Conservation (phyloP, 2,113 vertebrate genomes). For the Raphicerus campestris region DNA sequence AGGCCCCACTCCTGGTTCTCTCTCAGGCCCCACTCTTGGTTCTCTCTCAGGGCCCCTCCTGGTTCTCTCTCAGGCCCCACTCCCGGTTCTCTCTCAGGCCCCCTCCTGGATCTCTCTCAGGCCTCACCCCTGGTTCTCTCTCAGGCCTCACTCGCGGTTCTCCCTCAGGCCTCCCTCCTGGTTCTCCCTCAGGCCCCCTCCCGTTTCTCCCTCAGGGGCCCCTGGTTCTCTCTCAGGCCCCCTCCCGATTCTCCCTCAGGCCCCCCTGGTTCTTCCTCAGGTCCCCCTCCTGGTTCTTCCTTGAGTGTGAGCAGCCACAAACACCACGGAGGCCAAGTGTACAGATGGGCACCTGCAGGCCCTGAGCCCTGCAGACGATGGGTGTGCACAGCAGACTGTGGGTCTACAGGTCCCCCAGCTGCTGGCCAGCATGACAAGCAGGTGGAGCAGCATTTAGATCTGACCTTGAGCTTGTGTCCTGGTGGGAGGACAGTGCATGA, state of each 20-base stretch:
- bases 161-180: fast-evolving
- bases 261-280: background rate
- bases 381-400: fast-evolving
- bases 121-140: too few relatives aligned
- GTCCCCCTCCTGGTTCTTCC: background rate
- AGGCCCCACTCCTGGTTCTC: too few relatives aligned
- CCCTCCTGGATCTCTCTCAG: too few relatives aligned
- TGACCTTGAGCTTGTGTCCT: background rate
- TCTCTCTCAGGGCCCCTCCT: fast-evolving
- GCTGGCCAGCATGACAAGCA: too few relatives aligned
- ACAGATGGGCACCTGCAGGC: background rate
- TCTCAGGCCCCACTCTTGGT: fast-evolving
- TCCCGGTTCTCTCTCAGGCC: too few relatives aligned
- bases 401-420: fast-evolving
- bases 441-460: background rate
- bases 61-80: too few relatives aligned
- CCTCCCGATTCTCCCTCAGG: background rate
- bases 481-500: background rate
- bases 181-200: too few relatives aligned
- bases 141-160: too few relatives aligned
- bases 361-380: background rate
- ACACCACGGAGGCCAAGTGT: background rate
- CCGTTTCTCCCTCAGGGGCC: too few relatives aligned
- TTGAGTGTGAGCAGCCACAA: background rate
- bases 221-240: too few relatives aligned